Evolutionary conservation across 2,113 vertebrate genomes (phyloP).

Genomic region (Stigmatopora argus): DNA sequence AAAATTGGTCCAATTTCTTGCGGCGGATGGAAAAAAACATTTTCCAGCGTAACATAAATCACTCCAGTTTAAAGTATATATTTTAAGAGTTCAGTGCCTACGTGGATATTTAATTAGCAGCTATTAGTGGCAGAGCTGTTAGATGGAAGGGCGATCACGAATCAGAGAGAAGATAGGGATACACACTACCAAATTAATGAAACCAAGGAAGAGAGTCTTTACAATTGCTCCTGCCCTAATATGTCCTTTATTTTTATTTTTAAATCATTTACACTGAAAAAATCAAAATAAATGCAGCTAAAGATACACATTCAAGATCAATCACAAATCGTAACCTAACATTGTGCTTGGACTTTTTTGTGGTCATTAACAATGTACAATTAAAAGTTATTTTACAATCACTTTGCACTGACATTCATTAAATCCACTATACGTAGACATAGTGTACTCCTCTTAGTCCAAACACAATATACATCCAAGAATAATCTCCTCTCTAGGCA

Average conservation of each 20-base stretch:
- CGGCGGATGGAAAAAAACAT: no score
- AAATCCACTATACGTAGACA: background rate
- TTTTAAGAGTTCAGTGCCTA: conserved; percentile 11
- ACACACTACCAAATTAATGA: background rate
- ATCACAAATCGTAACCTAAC: conserved; percentile 13
- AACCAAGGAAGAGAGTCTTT: background rate
- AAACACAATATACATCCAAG: no score
- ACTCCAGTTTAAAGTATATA: background rate
- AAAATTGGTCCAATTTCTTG: no score
- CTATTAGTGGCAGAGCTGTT: conserved; percentile 53
- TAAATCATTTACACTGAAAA: conserved; percentile 24
- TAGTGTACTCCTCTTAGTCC: no score
- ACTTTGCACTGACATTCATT: background rate
- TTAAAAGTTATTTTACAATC: conserved; percentile 1
- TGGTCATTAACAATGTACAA: background rate
- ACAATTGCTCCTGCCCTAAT: background rate
- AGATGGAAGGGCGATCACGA: conserved; percentile 1
- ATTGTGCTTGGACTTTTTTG: conserved; percentile 6
- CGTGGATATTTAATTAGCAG: conserved; percentile 58
- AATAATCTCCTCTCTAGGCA: no score
- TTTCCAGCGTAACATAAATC: background rate
- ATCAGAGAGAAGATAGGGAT: background rate
- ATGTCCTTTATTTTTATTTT: conserved; percentile 35
- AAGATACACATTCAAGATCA: background rate
- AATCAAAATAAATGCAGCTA: conserved; percentile 10